These are phyloP conservation scores for Folsomia manolachei DNA, from an alignment of 2,888 invertebrate genomes.

Conservation along the genomic window DNA sequence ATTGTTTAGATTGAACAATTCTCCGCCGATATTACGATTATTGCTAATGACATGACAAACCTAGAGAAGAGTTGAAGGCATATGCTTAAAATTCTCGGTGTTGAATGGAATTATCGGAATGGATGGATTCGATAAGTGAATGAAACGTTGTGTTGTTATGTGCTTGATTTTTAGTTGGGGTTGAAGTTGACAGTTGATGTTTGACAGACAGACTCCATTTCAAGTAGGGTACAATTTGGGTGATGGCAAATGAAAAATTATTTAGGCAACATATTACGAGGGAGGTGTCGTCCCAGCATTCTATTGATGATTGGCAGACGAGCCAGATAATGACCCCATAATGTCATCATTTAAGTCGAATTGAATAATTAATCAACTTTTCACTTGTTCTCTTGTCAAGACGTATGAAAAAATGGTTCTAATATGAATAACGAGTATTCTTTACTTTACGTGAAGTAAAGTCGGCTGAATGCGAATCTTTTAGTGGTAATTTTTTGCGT, in stretches of 20 bases:
- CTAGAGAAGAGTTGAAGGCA: background rate
- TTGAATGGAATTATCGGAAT: no score
- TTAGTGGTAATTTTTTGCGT: no score
- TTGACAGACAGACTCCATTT: background rate
- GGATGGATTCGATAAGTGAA: no score
- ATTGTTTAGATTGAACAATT: no score
- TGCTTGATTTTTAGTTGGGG: no score
- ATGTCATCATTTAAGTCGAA: slow-evolving; percentile 12
- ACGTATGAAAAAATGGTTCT: no score
- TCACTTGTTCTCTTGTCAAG: background rate
- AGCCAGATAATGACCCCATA: slow-evolving; percentile 15
- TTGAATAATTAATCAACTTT: slow-evolving; percentile 13
- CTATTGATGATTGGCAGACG: slow-evolving; percentile 12
- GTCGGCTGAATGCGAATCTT: background rate
- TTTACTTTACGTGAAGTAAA: background rate
- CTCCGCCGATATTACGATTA: background rate
- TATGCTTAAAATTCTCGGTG: no score
- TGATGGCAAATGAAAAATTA: background rate
- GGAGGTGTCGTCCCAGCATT: background rate
- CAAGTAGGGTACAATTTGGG: no score
- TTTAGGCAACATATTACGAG: background rate
- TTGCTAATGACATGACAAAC: background rate
- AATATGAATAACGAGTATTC: no score
- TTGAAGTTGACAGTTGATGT: background rate
- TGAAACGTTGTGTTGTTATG: no score